phyloP scores from a whole-genome alignment of 2,888 invertebrate genomes.

The Drosophila emarginata region DNA sequence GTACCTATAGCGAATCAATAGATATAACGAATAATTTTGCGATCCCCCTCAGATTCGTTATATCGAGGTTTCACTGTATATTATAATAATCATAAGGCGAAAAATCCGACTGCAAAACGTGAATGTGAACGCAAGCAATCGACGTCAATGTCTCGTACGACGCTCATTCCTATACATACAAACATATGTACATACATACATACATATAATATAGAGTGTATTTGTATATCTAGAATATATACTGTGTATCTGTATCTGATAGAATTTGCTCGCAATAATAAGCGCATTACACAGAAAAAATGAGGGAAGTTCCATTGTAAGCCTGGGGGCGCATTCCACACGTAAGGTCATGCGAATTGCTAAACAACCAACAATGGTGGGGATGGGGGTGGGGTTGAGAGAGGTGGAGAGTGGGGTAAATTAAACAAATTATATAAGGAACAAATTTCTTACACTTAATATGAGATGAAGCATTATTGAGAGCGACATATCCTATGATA shows the following conservation, averaged over 20 bases:
- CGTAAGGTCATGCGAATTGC: constrained; percentile 62
- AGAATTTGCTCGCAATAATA: constrained; percentile 64
- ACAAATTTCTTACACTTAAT: not conserved
- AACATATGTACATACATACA: constrained; percentile 62
- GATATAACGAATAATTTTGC: too few species aligned
- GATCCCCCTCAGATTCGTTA: too few species aligned
- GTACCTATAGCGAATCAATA: too few species aligned
- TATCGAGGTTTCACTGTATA: too few species aligned
- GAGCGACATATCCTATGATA: not conserved
- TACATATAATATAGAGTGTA: constrained; percentile 35
- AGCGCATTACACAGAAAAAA: constrained; percentile 22
- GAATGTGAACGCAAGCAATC: constrained; percentile 63
- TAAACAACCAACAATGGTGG: not conserved
- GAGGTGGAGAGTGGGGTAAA: constrained; percentile 12
- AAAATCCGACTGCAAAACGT: constrained; percentile 72
- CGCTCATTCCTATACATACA: constrained; percentile 14
- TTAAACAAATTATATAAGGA: not conserved
- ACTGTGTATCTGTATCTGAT: constrained; percentile 60
- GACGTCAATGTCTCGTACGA: constrained; percentile 66
- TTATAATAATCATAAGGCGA: constrained; percentile 77
- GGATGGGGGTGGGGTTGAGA: too few species aligned
- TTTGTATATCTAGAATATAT: constrained; percentile 45
- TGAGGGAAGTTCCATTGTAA: constrained; percentile 30
- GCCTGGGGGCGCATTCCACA: constrained; percentile 71
- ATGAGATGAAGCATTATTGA: not conserved